Percentiles rank a stretch among this genome's conserved stretches.
These are phyloP conservation scores for Caretta caretta DNA, from an alignment of 2,113 vertebrate genomes.

Conservation along the genomic window DNA sequence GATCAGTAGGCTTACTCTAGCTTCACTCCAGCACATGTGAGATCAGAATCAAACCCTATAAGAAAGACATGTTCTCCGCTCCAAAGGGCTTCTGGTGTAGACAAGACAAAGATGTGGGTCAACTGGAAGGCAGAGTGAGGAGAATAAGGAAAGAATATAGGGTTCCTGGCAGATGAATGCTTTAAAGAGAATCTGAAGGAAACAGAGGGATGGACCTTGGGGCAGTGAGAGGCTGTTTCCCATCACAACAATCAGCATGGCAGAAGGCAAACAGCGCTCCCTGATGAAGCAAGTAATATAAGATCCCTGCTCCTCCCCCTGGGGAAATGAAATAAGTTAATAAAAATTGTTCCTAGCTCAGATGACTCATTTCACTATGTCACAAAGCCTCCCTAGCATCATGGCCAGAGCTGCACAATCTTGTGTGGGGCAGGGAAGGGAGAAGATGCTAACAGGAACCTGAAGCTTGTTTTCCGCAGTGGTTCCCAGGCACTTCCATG, in stretches of 20 bases:
- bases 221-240: background rate
- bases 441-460: background rate
- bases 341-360: background rate
- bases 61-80: background rate
- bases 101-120: background rate
- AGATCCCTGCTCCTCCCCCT: background rate
- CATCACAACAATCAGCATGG: too few species aligned
- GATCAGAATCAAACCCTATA: background rate
- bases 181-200: background rate
- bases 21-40: background rate
- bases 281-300: background rate
- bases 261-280: background rate
- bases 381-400: background rate
- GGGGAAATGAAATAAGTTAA: background rate
- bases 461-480: background rate
- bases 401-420: background rate
- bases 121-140: background rate
- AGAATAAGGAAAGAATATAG: background rate
- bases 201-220: background rate
- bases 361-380: background rate
- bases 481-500: background rate
- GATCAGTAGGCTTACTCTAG: background rate
- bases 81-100: background rate
- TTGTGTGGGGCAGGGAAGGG: background rate
- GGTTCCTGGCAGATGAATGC: background rate